Evolutionary conservation across 64 coral and sea anemone genomes (phyloP), one percentile per base, ranked within the genome.

Genomic region (Stichodactyla helianthus): DNA sequence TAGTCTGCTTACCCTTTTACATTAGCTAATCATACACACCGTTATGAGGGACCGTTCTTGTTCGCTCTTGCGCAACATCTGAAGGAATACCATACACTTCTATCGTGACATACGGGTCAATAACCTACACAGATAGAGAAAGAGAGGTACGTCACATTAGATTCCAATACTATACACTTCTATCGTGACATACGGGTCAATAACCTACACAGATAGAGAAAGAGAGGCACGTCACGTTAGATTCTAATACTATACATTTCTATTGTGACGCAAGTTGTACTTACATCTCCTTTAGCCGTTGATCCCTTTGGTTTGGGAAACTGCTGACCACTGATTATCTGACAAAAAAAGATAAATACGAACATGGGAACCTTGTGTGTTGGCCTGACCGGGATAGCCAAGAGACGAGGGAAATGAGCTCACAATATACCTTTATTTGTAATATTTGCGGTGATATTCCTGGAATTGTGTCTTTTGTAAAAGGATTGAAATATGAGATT

Each of bases 281-380:
- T 95, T 61, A 98, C 96, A 63, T 98, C 96, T 89, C 96, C 96
- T 79, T 98, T 98, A 0, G 96, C 90, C 31, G 89, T 92, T 22
- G 96, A 98, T 27, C 93, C 93, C 70, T 94, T 94, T 14, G 96
- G 96, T 83, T 98, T 98, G 63, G 96, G 96, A 83, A 98, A 98
- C 88, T 98, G 96, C n/a, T 98, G 96, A 59, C 96, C 96, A 79
- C 93, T 98, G 51, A 98, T 93, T n/a, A 98, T 84, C 96, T 98
- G 35, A 7, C 54, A 60, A 19, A 13, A 70, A 86, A 62, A 80
- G 25, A 91, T 14, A 83, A 10, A 2, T n/a, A 23, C 61, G 17
- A 51, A 78, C 9, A 10, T 31, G 68, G 12, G 68, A 28, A 31
- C 26, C 26, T 25, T 74, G 68, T 74, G 68, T n/a, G 1, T 65